phyloP scores from a whole-genome alignment of 2,888 invertebrate species.

The Julus scanicus region DNA sequence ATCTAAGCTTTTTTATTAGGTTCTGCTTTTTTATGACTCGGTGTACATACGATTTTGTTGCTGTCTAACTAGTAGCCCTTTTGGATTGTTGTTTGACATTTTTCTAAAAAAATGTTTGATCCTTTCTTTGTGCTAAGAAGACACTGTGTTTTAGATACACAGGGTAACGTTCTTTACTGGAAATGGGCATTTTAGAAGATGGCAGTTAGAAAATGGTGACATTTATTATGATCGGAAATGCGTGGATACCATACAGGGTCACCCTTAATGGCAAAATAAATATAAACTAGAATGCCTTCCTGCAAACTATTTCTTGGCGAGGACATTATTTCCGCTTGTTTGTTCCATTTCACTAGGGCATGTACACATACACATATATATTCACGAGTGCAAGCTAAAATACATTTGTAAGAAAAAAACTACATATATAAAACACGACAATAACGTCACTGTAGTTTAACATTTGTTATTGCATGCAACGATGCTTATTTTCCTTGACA shows the following conservation, averaged over 20 bases:
- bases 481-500: too few relatives aligned
- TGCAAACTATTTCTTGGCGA: background rate
- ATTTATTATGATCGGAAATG: conserved; percentile 18
- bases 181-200: background rate
- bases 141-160: background rate
- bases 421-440: background rate
- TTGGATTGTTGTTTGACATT: background rate
- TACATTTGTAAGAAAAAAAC: background rate
- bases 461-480: background rate
- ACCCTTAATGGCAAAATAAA: background rate
- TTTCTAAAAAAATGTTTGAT: background rate
- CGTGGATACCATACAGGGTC: background rate
- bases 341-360: background rate
- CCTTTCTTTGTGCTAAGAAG: background rate
- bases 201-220: background rate
- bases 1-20: too few relatives aligned
- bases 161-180: background rate
- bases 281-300: background rate
- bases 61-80: background rate
- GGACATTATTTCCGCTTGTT: background rate
- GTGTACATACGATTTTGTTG: too few relatives aligned
- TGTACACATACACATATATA: background rate
- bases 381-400: background rate
- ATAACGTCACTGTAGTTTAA: background rate
- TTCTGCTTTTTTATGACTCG: too few relatives aligned